Evolutionary conservation across 2,113 vertebrate genomes (phyloP).

Genomic region (Athene cunicularia): DNA sequence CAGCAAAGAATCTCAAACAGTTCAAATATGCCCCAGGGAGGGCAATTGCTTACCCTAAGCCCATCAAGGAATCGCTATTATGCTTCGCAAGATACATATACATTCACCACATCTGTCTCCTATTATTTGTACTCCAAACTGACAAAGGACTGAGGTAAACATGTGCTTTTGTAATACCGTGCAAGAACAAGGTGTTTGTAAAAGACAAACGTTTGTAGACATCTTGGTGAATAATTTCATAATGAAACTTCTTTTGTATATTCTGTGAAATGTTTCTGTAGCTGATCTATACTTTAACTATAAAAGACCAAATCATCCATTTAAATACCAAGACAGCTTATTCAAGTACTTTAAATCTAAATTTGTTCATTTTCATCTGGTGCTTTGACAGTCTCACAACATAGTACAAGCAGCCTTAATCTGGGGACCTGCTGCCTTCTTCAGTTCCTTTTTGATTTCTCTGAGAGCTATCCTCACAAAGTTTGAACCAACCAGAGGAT

Average conservation of each 20-base stretch:
- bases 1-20: conserved; percentile 69
- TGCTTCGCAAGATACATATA: conserved; percentile 72
- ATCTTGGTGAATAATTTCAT: conserved; percentile 69
- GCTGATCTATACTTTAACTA: conserved; percentile 56
- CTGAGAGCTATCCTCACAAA: neutral
- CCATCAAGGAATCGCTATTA: conserved; percentile 78
- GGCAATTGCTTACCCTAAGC: conserved; percentile 77
- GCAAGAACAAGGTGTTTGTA: conserved; percentile 65
- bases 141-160: conserved; percentile 73
- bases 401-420: conserved; percentile 41
- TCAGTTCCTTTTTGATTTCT: neutral
- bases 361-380: conserved; percentile 67
- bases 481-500: neutral
- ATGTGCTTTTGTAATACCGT: conserved; percentile 62
- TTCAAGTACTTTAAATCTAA: conserved; percentile 69
- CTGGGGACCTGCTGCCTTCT: neutral
- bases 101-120: conserved; percentile 80
- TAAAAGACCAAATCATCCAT: conserved; percentile 65
- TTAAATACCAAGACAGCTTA: conserved; percentile 65
- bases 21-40: conserved; percentile 73
- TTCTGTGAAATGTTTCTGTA: conserved; percentile 68
- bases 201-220: conserved; percentile 47
- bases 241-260: conserved; percentile 63
- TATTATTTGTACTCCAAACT: conserved; percentile 75
- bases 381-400: conserved; percentile 33